Base-by-base conservation (phyloP, 2,113 vertebrate genomes). In the Sterrhoptilus dennistouni region DNA sequence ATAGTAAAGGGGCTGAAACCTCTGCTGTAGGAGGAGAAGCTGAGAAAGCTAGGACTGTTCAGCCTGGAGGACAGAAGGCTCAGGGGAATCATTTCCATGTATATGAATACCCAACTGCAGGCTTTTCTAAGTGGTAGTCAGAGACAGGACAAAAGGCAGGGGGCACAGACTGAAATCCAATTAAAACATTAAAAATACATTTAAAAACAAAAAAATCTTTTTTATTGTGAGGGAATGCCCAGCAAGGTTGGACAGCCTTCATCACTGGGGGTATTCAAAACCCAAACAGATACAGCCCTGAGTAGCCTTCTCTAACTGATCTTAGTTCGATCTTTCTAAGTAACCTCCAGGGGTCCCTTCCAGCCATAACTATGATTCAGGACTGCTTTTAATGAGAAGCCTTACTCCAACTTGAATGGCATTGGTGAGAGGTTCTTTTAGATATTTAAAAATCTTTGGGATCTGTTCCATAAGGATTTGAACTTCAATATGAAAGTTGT, bases 31-130 rank as follows among this genome's bases (percentile, higher is more conserved):
- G 56, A 86, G 47, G 28, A 60, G 47, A 69, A 47, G 21, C 25
- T 22, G 50, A 54, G 45, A 61, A 53, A 50, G 29, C n/a, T 89
- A 63, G 28, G 23, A 1, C 24, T 82, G 14, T 69, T 88, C 25
- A 83, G 4, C 15, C 12, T 7, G 7, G 23, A 85, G 70, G 19
- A 64, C 33, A 78, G 31, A 59, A 57, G 35, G 33, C 18, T 90
- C 9, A 1, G 25, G 4, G 4, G 6, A 4, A 28, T 80, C 17
- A 68, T 64, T 64, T 3, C 20, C 2, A 1, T 33, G 5, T 52
- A n/a, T 56, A 27, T 35, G 38, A 63, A 63, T 69, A 80, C 12
- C 8, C 52, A 47, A 8, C 25, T 8, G 21, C 44, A 84, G 54
- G 23, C 54, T 75, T 65, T 81, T 52, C 38, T 57, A 24, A 6